Evolutionary conservation across 2,113 vertebrate species (phyloP).

Genomic region (Heterocephalus glaber): DNA sequence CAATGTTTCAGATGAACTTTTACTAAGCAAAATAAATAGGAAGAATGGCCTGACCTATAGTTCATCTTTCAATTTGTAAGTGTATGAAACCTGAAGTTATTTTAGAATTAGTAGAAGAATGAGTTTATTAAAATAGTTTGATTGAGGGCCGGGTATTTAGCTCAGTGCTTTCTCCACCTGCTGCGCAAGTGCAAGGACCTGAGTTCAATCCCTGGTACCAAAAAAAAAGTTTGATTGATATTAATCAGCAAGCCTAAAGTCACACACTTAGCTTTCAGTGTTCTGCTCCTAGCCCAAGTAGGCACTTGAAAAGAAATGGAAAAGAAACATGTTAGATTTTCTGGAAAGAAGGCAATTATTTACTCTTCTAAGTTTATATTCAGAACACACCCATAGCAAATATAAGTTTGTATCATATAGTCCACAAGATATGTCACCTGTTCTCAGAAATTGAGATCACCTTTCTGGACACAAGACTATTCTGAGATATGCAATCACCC

Average conservation of each 20-base stretch:
- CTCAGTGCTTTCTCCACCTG: too few relatives aligned
- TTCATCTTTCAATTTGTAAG: slow-evolving; percentile 11
- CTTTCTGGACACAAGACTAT: slow-evolving; percentile 14
- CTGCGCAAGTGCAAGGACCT: too few relatives aligned
- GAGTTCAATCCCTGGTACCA: too few relatives aligned
- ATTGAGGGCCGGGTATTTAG: too few relatives aligned
- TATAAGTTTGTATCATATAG: slow-evolving; percentile 49
- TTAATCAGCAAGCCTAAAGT: slow-evolving; percentile 22
- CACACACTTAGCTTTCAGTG: not conserved
- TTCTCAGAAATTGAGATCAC: slow-evolving; percentile 63
- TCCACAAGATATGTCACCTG: slow-evolving; percentile 32
- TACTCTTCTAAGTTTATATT: slow-evolving; percentile 52
- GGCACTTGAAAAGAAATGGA: slow-evolving; percentile 41
- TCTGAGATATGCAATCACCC: slow-evolving; percentile 14
- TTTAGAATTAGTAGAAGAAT: not conserved
- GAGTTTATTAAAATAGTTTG: slow-evolving; percentile 29
- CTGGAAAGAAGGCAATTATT: slow-evolving; percentile 54
- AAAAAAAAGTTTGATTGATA: slow-evolving; percentile 29
- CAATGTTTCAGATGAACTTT: not conserved
- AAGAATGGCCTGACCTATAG: not conserved
- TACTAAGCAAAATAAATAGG: not conserved
- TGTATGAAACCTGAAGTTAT: slow-evolving; percentile 21
- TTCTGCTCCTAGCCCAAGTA: slow-evolving; percentile 30
- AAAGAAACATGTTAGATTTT: slow-evolving; percentile 48
- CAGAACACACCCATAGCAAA: slow-evolving; percentile 49